phyloP scores from a whole-genome alignment of 2,797 vertebrate genomes.

The Scomberomorus guttatus region DNA sequence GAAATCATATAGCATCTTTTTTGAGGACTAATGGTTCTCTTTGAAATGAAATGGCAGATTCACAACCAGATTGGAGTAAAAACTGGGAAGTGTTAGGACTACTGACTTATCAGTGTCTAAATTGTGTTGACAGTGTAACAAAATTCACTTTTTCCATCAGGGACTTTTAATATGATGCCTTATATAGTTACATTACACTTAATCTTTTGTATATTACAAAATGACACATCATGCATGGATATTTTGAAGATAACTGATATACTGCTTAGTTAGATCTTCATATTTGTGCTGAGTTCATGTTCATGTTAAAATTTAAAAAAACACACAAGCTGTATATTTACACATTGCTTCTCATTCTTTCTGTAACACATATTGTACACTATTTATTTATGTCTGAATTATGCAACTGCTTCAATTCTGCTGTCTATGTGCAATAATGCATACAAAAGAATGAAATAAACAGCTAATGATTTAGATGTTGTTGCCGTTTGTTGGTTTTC shows the following conservation, averaged over 20 bases:
- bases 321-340: neutral
- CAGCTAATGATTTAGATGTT: neutral
- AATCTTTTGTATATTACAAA: neutral
- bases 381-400: conserved; percentile 53
- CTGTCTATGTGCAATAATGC: conserved; percentile 22
- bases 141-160: neutral
- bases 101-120: neutral
- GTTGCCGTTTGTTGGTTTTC: neutral
- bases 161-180: conserved; percentile 1
- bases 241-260: neutral
- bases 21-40: neutral
- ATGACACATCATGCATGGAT: neutral
- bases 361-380: conserved; percentile 12
- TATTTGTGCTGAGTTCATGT: neutral
- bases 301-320: conserved; percentile 4
- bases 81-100: neutral
- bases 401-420: neutral
- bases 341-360: conserved; percentile 10
- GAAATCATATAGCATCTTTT: neutral
- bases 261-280: conserved; percentile 2
- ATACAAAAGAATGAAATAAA: conserved; percentile 42
- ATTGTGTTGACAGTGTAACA: neutral
- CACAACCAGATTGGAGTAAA: neutral
- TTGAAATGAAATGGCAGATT: conserved; percentile 3
- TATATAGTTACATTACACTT: neutral